Evolutionary conservation across 1,140 invertebrate species (phyloP), one percentile per base, ranked within the genome.

Genomic region (Pseudobourletiella spinata): DNA sequence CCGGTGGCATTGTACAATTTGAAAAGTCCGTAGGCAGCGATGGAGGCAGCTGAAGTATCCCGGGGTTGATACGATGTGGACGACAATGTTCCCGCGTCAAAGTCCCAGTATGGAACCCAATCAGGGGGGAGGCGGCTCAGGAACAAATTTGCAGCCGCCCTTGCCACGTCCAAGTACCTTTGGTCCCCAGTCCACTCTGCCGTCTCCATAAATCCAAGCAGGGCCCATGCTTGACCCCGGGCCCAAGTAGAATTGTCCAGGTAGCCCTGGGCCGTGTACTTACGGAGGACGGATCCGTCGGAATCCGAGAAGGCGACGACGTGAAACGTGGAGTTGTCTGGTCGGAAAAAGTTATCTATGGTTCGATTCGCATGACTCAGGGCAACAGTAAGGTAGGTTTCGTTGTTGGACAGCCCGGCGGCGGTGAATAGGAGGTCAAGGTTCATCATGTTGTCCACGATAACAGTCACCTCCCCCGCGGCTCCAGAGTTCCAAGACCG

Each of bases 381-480:
- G 3, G 67, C 67, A 39, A 68, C 61, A 8, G 60, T 26, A 4
- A 11, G 11, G 28, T 60, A 68, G 0, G 32, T 57, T 28, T 50
- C 0, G 48, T 68, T 61, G 24, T 59, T 61, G 4, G 63, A 59
- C 0, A 65, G 4, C 39, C 61, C 22, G 24, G 24, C 22, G 2
- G 67, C 67, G 20, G 25, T 46, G 22, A 62, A 68, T 0, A 68
- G 43, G 1, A 68, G 39, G 14, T 68, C 61, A 4, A 69, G 46
- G 35, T 69, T 69, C 67, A 66, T 69, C 67, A 69, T 69, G 44
- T 69, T 69, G 55, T 69, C 67, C 6, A 56, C 55, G 35, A 69
- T 69, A 6, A 69, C 67, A 43, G 58, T 69, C 1, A 69, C 61
- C 29, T 66, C 64, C 2, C 43, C 61, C 22, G 26, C 43, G 2